Conservation (phyloP, 2,797 vertebrate genomes). For the Carapus acus region DNA sequence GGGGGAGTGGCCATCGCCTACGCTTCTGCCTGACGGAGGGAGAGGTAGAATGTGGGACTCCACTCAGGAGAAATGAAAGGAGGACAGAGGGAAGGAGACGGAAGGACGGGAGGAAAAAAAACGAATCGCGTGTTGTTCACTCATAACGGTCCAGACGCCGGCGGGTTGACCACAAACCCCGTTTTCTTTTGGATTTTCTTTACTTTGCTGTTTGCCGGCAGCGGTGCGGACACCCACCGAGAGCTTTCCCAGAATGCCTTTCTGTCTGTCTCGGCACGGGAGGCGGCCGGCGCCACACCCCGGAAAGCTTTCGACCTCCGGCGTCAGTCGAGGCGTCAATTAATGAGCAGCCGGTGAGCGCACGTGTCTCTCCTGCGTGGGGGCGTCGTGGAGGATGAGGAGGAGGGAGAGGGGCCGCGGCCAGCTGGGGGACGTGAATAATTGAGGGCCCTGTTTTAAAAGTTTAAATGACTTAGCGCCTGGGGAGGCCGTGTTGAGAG, state of each 20-base stretch:
- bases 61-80: constrained; percentile 41
- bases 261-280: constrained; percentile 31
- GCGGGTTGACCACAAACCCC: constrained; percentile 19
- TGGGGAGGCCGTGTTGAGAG: constrained; percentile 51
- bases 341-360: constrained; percentile 66
- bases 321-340: constrained; percentile 61
- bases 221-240: constrained; percentile 34
- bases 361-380: constrained; percentile 57
- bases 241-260: constrained; percentile 40
- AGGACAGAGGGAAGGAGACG: constrained; percentile 25
- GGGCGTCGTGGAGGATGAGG: constrained; percentile 36
- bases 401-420: constrained; percentile 43
- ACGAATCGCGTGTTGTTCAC: constrained; percentile 16
- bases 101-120: constrained; percentile 10
- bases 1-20: constrained; percentile 29
- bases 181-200: constrained; percentile 42
- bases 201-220: constrained; percentile 25
- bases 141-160: constrained; percentile 29
- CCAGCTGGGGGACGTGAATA: constrained; percentile 62
- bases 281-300: constrained; percentile 25
- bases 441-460: constrained; percentile 63
- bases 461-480: constrained; percentile 64
- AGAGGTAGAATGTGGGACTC: constrained; percentile 32
- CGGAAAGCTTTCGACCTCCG: constrained; percentile 66
- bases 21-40: constrained; percentile 14